Conservation (phyloP, 2,888 invertebrate species). For the Malthinus flaveolus region DNA sequence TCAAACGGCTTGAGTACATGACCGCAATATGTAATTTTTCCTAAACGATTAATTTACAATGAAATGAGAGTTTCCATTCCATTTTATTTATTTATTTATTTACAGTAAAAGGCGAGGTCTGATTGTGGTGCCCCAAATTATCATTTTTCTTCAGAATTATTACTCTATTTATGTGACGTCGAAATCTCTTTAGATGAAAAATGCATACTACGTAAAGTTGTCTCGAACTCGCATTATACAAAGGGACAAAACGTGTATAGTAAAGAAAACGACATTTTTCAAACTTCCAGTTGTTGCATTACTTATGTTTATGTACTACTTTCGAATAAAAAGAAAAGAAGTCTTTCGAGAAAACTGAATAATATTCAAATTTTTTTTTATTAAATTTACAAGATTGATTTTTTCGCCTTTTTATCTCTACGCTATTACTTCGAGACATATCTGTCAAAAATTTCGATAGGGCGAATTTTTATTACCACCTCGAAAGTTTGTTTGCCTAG, state of each 20-base stretch:
- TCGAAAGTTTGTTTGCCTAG: too few relatives aligned
- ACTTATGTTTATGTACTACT: neutral
- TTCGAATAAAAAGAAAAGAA: too few relatives aligned
- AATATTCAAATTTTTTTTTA: neutral
- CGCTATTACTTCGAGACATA: neutral
- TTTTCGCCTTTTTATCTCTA: neutral
- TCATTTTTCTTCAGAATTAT: constrained; percentile 6
- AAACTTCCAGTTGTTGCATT: constrained; percentile 9
- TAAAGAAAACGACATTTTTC: constrained; percentile 7
- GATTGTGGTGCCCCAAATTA: neutral
- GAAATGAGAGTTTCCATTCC: too few relatives aligned
- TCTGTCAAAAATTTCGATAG: too few relatives aligned
- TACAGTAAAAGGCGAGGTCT: too few relatives aligned
- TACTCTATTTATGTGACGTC: constrained; percentile 20
- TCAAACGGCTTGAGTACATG: too few relatives aligned
- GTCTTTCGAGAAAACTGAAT: neutral
- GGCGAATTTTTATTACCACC: too few relatives aligned
- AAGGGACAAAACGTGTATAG: neutral
- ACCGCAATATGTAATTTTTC: too few relatives aligned
- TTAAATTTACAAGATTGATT: too few relatives aligned
- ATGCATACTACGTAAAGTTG: constrained; percentile 24
- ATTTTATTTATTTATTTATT: too few relatives aligned
- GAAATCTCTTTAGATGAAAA: constrained; percentile 21
- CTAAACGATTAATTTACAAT: too few relatives aligned
- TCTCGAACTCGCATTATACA: constrained; percentile 13